Evolutionary conservation across 2,113 vertebrate species (phyloP).

Genomic region (Xiphophorus hellerii): DNA sequence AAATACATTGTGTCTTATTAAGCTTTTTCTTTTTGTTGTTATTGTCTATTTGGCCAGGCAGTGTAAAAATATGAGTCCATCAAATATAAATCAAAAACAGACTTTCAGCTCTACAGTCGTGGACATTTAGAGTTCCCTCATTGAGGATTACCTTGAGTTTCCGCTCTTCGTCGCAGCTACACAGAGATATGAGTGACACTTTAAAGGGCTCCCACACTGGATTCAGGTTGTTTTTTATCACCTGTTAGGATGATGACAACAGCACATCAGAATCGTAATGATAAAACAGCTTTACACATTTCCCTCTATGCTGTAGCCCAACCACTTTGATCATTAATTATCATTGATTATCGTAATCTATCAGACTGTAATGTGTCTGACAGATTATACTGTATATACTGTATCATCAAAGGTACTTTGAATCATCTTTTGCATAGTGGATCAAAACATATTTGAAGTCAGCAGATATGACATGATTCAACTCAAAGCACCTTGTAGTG

Average conservation of each 20-base stretch:
- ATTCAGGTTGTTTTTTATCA: slow-evolving; percentile 96
- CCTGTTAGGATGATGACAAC: slow-evolving; percentile 73
- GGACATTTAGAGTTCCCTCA: not conserved
- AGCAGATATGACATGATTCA: no score
- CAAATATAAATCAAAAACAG: not conserved
- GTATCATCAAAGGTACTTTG: no score
- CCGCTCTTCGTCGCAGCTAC: slow-evolving; percentile 91
- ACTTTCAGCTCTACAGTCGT: not conserved
- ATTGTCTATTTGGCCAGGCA: not conserved
- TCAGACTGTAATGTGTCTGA: no score
- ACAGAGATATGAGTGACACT: slow-evolving; percentile 91
- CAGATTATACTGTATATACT: no score
- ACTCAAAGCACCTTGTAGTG: no score
- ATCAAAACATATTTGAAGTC: no score
- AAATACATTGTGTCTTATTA: not conserved
- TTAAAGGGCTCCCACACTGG: slow-evolving; percentile 96
- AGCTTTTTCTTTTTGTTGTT: not conserved
- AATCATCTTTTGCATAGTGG: no score
- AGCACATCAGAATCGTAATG: not conserved
- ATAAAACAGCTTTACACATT: not conserved
- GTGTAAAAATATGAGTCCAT: not conserved
- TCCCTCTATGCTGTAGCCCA: not conserved
- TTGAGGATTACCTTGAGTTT: slow-evolving; percentile 87
- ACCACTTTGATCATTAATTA: no score
- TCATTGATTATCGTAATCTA: no score